Evolutionary conservation across 2,888 invertebrate species (phyloP).

Genomic region (Agapetus fuscipes): DNA sequence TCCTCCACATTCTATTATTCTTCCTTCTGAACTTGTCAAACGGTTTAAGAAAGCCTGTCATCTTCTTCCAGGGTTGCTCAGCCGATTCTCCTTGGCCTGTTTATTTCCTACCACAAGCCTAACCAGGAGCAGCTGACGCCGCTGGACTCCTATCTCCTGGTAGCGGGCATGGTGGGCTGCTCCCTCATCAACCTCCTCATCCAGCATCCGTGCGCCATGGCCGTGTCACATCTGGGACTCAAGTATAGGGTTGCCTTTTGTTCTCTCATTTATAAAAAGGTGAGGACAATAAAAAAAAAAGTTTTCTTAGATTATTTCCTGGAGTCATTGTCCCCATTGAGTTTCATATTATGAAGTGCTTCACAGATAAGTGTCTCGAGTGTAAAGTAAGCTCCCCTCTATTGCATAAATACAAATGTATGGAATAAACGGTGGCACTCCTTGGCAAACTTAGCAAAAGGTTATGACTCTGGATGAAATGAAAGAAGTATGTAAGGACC

Average conservation of each 20-base stretch:
- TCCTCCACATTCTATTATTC: too few species aligned
- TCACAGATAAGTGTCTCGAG: too few species aligned
- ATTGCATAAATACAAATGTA: too few species aligned
- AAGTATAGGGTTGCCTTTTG: conserved; percentile 65
- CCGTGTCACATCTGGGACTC: conserved; percentile 61
- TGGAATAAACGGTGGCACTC: too few species aligned
- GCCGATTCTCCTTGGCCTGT: conserved; percentile 16
- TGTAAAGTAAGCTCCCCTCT: too few species aligned
- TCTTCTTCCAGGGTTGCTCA: conserved; percentile 15
- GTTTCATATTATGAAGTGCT: too few species aligned
- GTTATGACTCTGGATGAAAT: too few species aligned
- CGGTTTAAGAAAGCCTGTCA: background rate
- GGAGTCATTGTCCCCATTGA: background rate
- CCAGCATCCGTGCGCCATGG: conserved; percentile 26
- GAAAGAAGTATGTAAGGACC: too few species aligned
- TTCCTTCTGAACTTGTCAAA: too few species aligned
- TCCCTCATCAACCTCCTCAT: conserved; percentile 8
- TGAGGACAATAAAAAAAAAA: too few species aligned
- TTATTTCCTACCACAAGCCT: conserved; percentile 16
- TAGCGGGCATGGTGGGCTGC: conserved; percentile 9
- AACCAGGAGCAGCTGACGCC: background rate
- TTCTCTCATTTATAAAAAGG: conserved; percentile 76
- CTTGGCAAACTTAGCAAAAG: too few species aligned
- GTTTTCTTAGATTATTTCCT: too few species aligned
- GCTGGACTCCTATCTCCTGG: conserved; percentile 8